Percentiles rank a stretch among this genome's conserved stretches.
Evolutionary conservation across 2,113 vertebrate genomes (phyloP).

Genomic region (Clarias gariepinus): DNA sequence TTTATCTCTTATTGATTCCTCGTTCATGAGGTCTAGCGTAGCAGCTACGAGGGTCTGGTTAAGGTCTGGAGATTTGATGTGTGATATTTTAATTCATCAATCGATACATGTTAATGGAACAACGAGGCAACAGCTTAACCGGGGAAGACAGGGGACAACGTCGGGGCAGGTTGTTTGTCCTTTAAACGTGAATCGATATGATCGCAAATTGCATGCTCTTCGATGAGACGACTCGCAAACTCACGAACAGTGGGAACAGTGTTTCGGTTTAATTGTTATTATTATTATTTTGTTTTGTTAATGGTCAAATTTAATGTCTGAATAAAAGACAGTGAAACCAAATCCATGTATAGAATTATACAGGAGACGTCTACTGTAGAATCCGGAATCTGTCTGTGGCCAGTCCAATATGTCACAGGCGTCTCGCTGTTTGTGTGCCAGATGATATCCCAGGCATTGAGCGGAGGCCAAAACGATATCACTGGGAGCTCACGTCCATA

Average conservation of each 20-base stretch:
- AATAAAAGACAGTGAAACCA: neutral
- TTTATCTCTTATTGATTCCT: slow-evolving; percentile 46
- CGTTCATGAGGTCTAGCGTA: slow-evolving; percentile 32
- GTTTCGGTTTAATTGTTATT: neutral
- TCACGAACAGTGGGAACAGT: neutral
- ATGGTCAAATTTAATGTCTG: neutral
- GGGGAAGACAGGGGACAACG: neutral
- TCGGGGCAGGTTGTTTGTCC: neutral
- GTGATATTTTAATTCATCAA: slow-evolving; percentile 52
- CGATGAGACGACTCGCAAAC: neutral
- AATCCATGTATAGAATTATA: neutral
- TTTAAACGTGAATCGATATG: slow-evolving; percentile 32
- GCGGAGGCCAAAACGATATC: slow-evolving; percentile 37
- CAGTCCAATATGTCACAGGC: slow-evolving; percentile 14
- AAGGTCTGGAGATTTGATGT: slow-evolving; percentile 41
- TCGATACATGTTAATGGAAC: slow-evolving; percentile 46
- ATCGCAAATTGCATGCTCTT: slow-evolving; percentile 17
- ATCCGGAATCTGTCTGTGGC: slow-evolving; percentile 9
- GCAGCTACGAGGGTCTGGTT: neutral
- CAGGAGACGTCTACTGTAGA: neutral
- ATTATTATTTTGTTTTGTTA: neutral
- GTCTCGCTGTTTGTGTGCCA: slow-evolving; percentile 36
- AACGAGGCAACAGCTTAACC: slow-evolving; percentile 30
- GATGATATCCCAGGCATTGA: slow-evolving; percentile 39
- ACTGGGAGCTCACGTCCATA: slow-evolving; percentile 14